Conservation (phyloP, 2,113 vertebrate species). For the Ctenodactylus gundi region DNA sequence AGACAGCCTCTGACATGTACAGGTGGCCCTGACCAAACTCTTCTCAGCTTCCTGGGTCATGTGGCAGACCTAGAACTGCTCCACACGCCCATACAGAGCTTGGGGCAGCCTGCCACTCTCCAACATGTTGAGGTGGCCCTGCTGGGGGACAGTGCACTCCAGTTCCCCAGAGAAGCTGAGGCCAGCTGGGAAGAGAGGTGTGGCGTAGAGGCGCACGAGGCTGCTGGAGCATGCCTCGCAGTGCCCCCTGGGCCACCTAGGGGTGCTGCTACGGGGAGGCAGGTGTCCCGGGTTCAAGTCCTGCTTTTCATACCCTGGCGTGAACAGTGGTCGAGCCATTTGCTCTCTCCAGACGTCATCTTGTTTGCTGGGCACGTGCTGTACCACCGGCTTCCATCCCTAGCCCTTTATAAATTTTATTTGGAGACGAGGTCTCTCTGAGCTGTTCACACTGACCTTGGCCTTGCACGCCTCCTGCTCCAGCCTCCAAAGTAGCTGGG, state of each 20-base stretch:
- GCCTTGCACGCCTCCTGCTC: background rate
- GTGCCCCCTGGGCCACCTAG: fast-evolving
- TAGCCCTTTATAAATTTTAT: background rate
- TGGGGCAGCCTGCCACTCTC: background rate
- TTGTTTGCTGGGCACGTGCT: background rate
- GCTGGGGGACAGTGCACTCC: background rate
- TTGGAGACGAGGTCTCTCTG: background rate
- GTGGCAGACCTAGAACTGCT: background rate
- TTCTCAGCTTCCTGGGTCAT: background rate
- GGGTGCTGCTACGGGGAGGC: background rate
- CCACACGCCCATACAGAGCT: background rate
- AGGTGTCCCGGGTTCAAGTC: background rate
- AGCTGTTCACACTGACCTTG: background rate
- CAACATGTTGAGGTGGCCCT: background rate
- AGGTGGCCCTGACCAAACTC: background rate
- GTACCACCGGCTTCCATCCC: background rate
- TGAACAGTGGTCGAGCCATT: background rate
- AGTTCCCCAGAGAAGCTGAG: background rate
- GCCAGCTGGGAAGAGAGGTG: background rate
- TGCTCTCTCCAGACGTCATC: background rate
- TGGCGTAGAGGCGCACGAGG: background rate
- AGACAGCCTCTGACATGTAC: too few species aligned
- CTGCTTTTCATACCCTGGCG: background rate
- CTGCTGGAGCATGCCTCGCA: too few species aligned
- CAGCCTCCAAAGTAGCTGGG: background rate